Base-by-base conservation (phyloP, 92 coral and sea anemone genomes). In the Palythoa caribaeorum region DNA sequence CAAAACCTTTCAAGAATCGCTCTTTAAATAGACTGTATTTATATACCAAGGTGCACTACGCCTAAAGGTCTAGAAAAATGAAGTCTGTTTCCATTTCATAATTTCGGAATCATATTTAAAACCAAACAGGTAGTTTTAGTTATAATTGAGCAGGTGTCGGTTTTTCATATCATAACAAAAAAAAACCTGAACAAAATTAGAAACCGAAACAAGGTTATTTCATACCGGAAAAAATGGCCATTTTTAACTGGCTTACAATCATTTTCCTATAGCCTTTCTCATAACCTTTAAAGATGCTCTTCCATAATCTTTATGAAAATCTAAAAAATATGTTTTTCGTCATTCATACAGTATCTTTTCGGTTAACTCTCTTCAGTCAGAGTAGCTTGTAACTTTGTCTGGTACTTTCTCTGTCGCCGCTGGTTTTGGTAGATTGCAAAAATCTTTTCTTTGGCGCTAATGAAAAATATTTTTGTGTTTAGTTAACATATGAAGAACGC, bases 121-220 rank as follows among this genome's bases (percentile, higher is more conserved):
- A 19, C 19, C 1, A n/a, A n/a, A 63, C 70, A n/a, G 36, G 83
- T 77, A 50, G 68, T 77, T 77, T 77, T 77, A 15, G 60, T 40
- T 40, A 28, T 19, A 28, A 35, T 47, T 10, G 47, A 70, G 83
- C 83, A 77, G 83, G 83, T 77, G n/a, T 77, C 16, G 11, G 13
- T 11, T 53, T 4, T 53, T 16, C 66, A 36, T 55, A 12, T 68
- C 69, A 54, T 77, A 35, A 77, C 80, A 77, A 52, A 10, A 52
- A 37, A 77, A 57, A 21, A 21, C n/a, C 5, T 37, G 19, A 53
- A 4, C 5, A 50, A 35, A 13, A 76, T 35, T 76, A 44, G 0
- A 76, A 50, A 75, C 15, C 78, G 57, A 71, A 71, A 10, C 13
- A 8, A 71, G 11, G 7, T 44, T 44, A 1, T 3, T 6, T 47